Evolutionary conservation across 2,113 vertebrate genomes (phyloP).

Genomic region (Pollachius pollachius): DNA sequence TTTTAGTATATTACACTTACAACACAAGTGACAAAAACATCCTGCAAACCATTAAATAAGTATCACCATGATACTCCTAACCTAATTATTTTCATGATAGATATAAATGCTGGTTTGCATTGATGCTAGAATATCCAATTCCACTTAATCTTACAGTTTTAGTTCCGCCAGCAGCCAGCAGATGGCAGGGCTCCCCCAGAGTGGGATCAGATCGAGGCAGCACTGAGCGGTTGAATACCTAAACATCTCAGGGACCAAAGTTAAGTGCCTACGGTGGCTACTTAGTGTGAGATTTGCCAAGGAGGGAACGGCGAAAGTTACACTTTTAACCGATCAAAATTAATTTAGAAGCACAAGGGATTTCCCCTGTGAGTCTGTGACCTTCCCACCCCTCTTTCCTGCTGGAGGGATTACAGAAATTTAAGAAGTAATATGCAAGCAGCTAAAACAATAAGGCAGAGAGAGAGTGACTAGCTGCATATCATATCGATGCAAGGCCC

Average conservation of each 20-base stretch:
- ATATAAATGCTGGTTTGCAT: no score
- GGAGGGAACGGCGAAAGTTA: constrained; percentile 60
- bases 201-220: constrained; percentile 57
- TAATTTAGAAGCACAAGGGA: constrained; percentile 68
- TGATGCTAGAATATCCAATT: no score
- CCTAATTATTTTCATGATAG: no score
- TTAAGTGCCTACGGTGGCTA: constrained; percentile 52
- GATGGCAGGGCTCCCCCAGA: constrained; percentile 62
- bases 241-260: constrained; percentile 63
- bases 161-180: constrained; percentile 35
- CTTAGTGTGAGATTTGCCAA: constrained; percentile 65
- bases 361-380: constrained; percentile 48
- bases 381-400: constrained; percentile 35
- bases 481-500: no score
- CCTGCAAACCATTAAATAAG: no score
- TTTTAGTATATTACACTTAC: no score
- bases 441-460: no score
- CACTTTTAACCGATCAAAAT: constrained; percentile 68
- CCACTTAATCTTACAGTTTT: background rate
- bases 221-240: constrained; percentile 50
- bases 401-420: constrained; percentile 49
- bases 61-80: no score
- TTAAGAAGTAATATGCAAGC: constrained; percentile 10
- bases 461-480: no score
- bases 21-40: no score